These are phyloP conservation scores for Knipowitschia caucasica DNA, from an alignment of 2,797 vertebrate species.

Conservation along the genomic window DNA sequence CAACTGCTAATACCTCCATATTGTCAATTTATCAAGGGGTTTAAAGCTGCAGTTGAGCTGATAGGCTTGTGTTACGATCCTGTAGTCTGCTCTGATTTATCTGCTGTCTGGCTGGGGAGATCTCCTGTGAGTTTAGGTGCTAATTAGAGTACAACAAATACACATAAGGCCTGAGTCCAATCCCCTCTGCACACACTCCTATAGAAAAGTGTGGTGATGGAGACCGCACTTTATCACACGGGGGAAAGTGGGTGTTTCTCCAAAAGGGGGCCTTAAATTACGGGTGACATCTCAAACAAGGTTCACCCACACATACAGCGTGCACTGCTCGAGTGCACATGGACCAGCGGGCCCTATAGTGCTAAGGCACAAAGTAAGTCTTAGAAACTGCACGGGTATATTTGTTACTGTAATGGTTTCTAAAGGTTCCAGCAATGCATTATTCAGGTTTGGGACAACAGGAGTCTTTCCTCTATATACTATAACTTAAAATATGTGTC, in stretches of 20 bases:
- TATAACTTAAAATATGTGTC: background rate
- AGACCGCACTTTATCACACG: constrained; percentile 68
- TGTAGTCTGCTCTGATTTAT: constrained; percentile 71
- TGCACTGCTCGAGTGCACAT: constrained; percentile 10
- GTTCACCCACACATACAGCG: constrained; percentile 31
- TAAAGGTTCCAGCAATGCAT: background rate
- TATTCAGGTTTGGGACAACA: background rate
- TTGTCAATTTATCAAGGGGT: constrained; percentile 63
- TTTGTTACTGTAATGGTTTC: background rate
- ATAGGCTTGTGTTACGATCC: constrained; percentile 62
- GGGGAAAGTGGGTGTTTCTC: constrained; percentile 65
- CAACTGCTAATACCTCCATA: constrained; percentile 26
- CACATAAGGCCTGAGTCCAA: constrained; percentile 15
- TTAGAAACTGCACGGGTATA: background rate
- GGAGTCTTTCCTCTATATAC: background rate
- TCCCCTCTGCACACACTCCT: constrained; percentile 24
- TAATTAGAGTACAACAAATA: constrained; percentile 68
- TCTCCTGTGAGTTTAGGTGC: constrained; percentile 74
- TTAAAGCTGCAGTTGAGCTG: constrained; percentile 52
- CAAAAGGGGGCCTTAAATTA: constrained; percentile 71
- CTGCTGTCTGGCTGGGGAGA: constrained; percentile 65
- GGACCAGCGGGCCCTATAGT: background rate
- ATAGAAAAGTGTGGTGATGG: constrained; percentile 44
- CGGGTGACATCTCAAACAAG: constrained; percentile 64
- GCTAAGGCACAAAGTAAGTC: background rate